Base-by-base conservation (phyloP, 1,140 invertebrate species). In the Drosophila bocki region DNA sequence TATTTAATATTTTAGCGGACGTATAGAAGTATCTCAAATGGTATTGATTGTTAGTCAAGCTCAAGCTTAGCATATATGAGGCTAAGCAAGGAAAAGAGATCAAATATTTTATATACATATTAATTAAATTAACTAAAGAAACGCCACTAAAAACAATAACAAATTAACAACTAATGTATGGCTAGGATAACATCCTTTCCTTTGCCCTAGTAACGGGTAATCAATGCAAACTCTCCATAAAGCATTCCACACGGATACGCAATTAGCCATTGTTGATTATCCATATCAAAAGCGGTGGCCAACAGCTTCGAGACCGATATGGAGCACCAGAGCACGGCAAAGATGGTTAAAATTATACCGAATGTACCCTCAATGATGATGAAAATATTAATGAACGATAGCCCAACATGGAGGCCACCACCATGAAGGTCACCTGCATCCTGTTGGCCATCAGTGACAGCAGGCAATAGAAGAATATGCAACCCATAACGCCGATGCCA, bases 231-330 rank as follows among this genome's bases (percentile, higher is more conserved):
- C 35, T 97, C 96, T 47, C 96, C 96, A 93, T 98, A 98, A 42
- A 98, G 94, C 42, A 98, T 94, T 41, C 95, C 95, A 94, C 97
- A 98, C 7, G 97, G 97, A 94, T 97, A 98, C 19, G 96, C 96
- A 57, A 98, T 96, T 26, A 97, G 93, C 13, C 96, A 94, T 91
- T 96, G 96, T 93, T 98, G 97, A 80, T 96, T 95, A 95, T 97
- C 96, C 64, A 94, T 94, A 50, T 96, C 93, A 50, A 96, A 96
- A 58, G 93, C 93, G 19, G 95, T 96, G 17, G 97, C 96, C 93
- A 98, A 98, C 33, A 97, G 93, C 93, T 97, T 97, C 17, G 97
- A 97, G 13, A 97, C 96, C 15, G 96, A 96, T 48, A 96, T 92
- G 81, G 95, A 95, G 91, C 97, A 97, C 97, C 97, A 98, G 12